These are phyloP conservation scores for Carposina sasakii DNA, from an alignment of 1,140 invertebrate species.

Conservation along the genomic window DNA sequence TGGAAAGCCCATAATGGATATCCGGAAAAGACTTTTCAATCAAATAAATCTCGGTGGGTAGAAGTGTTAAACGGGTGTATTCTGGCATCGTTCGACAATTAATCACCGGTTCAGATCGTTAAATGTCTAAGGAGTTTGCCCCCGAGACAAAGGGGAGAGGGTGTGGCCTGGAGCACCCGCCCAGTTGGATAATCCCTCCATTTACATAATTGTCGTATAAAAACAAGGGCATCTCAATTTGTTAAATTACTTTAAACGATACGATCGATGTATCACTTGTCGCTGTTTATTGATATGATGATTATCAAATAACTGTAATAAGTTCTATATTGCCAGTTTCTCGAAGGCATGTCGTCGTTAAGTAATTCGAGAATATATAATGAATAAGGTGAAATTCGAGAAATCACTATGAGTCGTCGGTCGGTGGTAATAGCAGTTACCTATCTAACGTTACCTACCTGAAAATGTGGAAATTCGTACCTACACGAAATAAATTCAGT, in stretches of 20 bases:
- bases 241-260: slow-evolving; percentile 68
- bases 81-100: slow-evolving; percentile 53
- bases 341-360: too few species aligned
- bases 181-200: slow-evolving; percentile 66
- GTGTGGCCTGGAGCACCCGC: slow-evolving; percentile 59
- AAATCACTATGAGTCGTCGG: too few species aligned
- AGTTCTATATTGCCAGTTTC: too few species aligned
- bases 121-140: slow-evolving; percentile 55
- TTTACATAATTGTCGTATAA: slow-evolving; percentile 72
- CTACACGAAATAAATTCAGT: too few species aligned
- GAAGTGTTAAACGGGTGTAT: slow-evolving; percentile 42
- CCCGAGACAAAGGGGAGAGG: slow-evolving; percentile 50
- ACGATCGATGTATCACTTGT: not conserved
- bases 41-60: slow-evolving; percentile 60
- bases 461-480: too few species aligned
- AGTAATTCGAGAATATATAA: too few species aligned
- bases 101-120: slow-evolving; percentile 64
- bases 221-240: slow-evolving; percentile 69
- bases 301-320: too few species aligned
- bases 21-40: slow-evolving; percentile 45
- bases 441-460: too few species aligned
- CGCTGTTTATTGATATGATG: too few species aligned
- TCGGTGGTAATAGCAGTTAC: too few species aligned
- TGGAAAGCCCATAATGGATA: slow-evolving; percentile 37
- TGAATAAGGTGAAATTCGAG: too few species aligned